Evolutionary conservation across 2,888 invertebrate genomes (phyloP).

Genomic region (Dryococelus australis): DNA sequence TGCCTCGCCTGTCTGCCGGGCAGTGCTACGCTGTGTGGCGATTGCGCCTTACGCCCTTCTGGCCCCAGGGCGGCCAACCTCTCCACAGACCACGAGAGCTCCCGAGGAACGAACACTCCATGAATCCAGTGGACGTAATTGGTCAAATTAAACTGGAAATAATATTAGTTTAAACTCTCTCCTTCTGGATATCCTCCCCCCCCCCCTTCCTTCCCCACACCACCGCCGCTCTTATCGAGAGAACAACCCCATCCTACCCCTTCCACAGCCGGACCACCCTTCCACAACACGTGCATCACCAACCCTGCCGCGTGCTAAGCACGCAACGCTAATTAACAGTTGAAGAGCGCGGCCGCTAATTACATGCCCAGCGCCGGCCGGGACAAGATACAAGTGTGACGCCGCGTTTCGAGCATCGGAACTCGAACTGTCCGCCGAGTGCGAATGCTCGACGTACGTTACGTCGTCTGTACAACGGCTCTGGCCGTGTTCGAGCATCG

Average conservation of each 20-base stretch:
- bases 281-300: neutral
- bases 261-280: neutral
- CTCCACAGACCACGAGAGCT: neutral
- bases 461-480: no score
- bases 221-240: neutral
- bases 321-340: neutral
- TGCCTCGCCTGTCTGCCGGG: no score
- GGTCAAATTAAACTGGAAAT: slow-evolving; percentile 28
- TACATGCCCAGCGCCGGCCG: neutral
- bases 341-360: neutral
- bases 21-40: no score
- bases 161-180: slow-evolving; percentile 7
- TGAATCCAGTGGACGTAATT: slow-evolving; percentile 28
- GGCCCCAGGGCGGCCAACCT: neutral
- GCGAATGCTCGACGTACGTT: no score
- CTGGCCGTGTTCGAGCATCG: neutral
- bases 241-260: neutral
- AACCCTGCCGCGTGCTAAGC: neutral
- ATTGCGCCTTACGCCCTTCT: neutral
- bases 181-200: no score
- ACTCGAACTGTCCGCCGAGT: neutral
- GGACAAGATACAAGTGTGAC: neutral
- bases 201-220: neutral
- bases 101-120: slow-evolving; percentile 25
- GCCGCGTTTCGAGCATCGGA: neutral